Conservation (phyloP, 2,888 invertebrate species). For the Sylvicola cinctus region DNA sequence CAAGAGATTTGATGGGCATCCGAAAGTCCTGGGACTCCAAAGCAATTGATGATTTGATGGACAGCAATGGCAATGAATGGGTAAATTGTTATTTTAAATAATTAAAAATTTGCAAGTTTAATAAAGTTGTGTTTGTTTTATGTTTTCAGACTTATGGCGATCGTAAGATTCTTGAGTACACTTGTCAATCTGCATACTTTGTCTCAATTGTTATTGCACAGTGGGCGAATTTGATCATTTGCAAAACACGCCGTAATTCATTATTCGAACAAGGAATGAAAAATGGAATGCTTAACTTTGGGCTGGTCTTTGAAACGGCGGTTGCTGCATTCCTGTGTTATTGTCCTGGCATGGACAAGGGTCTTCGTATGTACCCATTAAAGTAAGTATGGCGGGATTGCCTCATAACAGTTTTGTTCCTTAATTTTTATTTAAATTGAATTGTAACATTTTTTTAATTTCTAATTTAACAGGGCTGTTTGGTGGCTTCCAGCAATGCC, state of each 20-base stretch:
- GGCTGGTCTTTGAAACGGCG: constrained; percentile 82
- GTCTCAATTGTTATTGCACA: constrained; percentile 94
- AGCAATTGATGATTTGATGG: constrained; percentile 92
- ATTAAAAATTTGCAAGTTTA: too few relatives aligned
- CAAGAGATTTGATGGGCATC: constrained; percentile 73
- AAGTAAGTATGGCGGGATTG: too few relatives aligned
- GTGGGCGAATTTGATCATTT: constrained; percentile 96
- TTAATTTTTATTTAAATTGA: not conserved
- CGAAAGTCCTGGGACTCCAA: constrained; percentile 97
- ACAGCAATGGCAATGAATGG: constrained; percentile 99
- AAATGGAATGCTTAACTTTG: constrained; percentile 95
- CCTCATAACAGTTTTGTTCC: too few relatives aligned
- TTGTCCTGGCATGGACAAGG: constrained; percentile 95
- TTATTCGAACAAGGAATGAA: constrained; percentile 95
- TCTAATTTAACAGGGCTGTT: constrained; percentile 48
- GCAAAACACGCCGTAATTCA: constrained; percentile 93
- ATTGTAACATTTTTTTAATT: not conserved
- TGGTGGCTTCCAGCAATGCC: constrained; percentile 99
- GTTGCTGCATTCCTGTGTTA: constrained; percentile 91
- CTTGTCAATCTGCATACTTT: constrained; percentile 97
- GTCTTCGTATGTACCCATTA: constrained; percentile 91
- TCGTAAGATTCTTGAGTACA: constrained; percentile 88
- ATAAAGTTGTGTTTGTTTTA: constrained; percentile 1
- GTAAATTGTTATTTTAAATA: too few relatives aligned
- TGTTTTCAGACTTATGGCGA: constrained; percentile 70